Evolutionary conservation across 2,113 vertebrate species (phyloP).

Genomic region (Pogonocichla stellata): DNA sequence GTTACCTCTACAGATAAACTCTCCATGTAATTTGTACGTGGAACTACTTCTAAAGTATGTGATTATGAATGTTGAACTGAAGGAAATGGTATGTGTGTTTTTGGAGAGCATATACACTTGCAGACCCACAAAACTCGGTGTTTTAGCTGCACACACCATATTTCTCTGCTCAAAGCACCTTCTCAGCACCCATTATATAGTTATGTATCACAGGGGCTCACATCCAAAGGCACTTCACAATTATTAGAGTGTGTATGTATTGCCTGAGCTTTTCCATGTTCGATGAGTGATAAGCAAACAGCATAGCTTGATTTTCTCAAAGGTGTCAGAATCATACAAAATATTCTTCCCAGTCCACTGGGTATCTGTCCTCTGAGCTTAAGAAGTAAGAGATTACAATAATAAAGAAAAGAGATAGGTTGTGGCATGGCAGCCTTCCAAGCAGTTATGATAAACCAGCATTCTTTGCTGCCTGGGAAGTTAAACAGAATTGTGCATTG

Average conservation of each 20-base stretch:
- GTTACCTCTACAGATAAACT: not conserved
- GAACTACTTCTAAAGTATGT: not conserved
- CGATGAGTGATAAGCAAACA: not conserved
- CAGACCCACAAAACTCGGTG: not conserved
- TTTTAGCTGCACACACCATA: not conserved
- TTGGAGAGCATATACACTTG: not conserved
- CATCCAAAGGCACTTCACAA: not conserved
- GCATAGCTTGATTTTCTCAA: slow-evolving; percentile 10
- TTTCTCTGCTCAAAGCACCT: slow-evolving; percentile 5
- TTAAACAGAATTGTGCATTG: slow-evolving; percentile 1
- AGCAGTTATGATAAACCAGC: slow-evolving; percentile 11
- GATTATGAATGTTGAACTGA: not conserved
- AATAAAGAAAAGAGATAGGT: not conserved
- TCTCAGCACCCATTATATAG: not conserved
- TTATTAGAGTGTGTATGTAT: not conserved
- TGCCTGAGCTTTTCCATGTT: slow-evolving; percentile 14
- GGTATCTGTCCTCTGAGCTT: not conserved
- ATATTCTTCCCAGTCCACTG: not conserved
- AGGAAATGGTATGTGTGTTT: not conserved
- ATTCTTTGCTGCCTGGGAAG: not conserved
- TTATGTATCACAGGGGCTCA: not conserved
- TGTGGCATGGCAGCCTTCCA: slow-evolving; percentile 36
- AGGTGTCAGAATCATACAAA: slow-evolving; percentile 22
- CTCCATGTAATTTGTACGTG: not conserved
- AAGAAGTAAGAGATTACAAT: slow-evolving; percentile 30